Evolutionary conservation across 2,113 vertebrate genomes (phyloP).

Genomic region (Psammodynastes pulverulentus): DNA sequence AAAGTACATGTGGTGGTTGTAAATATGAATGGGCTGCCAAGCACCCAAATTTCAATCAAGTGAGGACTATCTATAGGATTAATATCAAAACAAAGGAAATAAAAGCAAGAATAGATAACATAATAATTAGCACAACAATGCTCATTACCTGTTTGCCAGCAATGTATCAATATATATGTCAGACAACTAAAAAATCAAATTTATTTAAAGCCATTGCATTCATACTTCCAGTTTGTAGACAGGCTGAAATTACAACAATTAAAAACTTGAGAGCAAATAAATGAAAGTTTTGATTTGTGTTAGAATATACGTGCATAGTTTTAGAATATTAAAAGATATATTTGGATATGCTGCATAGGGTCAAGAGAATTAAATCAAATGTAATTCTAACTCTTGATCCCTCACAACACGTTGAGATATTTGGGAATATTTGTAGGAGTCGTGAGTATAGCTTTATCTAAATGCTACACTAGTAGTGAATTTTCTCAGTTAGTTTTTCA

Average conservation of each 20-base stretch:
- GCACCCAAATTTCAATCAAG: background rate
- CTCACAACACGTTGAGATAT: background rate
- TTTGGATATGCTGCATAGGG: background rate
- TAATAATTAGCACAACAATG: background rate
- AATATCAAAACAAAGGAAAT: background rate
- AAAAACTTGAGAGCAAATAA: slow-evolving; percentile 9
- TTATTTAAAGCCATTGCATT: background rate
- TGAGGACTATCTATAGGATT: background rate
- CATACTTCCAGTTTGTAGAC: background rate
- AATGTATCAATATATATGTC: background rate
- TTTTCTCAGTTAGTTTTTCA: background rate
- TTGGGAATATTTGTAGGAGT: too few species aligned
- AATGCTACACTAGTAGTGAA: background rate
- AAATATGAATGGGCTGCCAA: background rate
- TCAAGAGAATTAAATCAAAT: background rate
- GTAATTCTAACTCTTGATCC: background rate
- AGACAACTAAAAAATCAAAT: background rate
- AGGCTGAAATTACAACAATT: background rate
- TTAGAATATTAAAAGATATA: background rate
- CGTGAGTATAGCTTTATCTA: background rate
- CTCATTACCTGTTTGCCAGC: background rate
- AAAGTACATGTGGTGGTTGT: background rate
- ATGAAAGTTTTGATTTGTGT: background rate
- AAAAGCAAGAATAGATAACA: background rate
- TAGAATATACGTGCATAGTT: background rate